Base-by-base conservation (phyloP, 2,888 invertebrate species). In the Biston stratarius region DNA sequence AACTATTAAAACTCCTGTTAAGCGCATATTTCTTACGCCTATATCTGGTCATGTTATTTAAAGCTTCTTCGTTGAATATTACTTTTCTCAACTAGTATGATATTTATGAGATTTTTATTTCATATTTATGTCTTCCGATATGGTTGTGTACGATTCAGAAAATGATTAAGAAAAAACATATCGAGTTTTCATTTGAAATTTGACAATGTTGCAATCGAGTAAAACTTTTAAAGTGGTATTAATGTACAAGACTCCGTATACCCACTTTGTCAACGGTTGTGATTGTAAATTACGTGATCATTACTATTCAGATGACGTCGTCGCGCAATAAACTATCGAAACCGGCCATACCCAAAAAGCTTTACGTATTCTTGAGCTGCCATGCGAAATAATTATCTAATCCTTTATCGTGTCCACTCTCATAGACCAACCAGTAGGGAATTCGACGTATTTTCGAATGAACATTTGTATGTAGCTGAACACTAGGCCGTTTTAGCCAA, bases 361-460 rank as follows among this genome's bases (percentile, higher is more conserved):
- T 77, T 78, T 78, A 63, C 44, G 74, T 71, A 83, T 80, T 82
- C 78, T 76, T 71, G 72, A 77, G 77, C 79, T 70, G 78, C 57
- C 53, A 74, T 73, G 76, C 74, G 68, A 77, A 80, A 80, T 82
- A 79, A 84, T 83, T 85, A 80, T 76, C 73, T 82, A 83, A 86
- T 86, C 78, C 79, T 82, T 84, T 85, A 80, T 81, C 78, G 77
- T 77, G 75, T 77, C 76, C 77, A 78, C 73, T 80, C 78, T 81
- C 40, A 82, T 81, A 74, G 78, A 78, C 84, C 85, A 88, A 87
- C 87, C 83, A 79, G 75, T 80, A 72, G 61, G 84, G 88, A 83
- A 90, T 89, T 77, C 79, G 69, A 78, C 75, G 78, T 81, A 88
- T 89, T 83, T 64, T 33, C 82, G 82, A 81, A 77, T 79, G 80